Base-by-base conservation (phyloP, 2,888 invertebrate species). In the Coleophora flavipennella region DNA sequence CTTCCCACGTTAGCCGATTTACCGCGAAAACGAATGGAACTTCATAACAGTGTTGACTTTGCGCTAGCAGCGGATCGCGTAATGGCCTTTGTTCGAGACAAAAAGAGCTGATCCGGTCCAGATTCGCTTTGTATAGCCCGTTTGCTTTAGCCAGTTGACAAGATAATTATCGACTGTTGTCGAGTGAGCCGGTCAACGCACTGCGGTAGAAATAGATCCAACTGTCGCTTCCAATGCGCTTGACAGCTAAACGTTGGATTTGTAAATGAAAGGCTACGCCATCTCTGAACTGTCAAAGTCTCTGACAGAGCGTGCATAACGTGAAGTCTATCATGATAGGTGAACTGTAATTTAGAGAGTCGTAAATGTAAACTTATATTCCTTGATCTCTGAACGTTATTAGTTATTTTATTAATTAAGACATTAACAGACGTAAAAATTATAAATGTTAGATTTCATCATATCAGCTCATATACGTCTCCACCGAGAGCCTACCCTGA, bases 1-100 rank as follows among this genome's bases (percentile, higher is more conserved):
- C 63, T 64, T 65, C 72, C 63, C 69, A 71, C 74, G 72, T 75
- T 73, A 73, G 71, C 67, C 65, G 72, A 74, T 79, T 76, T 77
- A 64, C 64, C 63, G 56, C 57, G 71, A 67, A 68, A 74, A 70
- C 70, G 70, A 66, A 70, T 75, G 76, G 63, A 78, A 79, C 73
- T 81, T 77, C 76, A 79, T 81, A 79, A 74, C 78, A 62, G 70
- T 74, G 74, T 78, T 79, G 77, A 78, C 75, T 80, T 73, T 74
- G 55, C 58, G 65, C 64, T 75, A 68, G 65, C 72, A 80, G 75
- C 73, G 67, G 68, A 75, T 77, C 73, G 69, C 68, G 70, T 76
- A 80, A 78, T 80, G 73, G 77, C 76, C 73, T 78, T 81, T 80
- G 78, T 77, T 59, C 64, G 57, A 64, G 55, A 67, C 79, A 80